phyloP scores from a whole-genome alignment of 2,888 invertebrate genomes.

The Rotaria magnacalcarata region DNA sequence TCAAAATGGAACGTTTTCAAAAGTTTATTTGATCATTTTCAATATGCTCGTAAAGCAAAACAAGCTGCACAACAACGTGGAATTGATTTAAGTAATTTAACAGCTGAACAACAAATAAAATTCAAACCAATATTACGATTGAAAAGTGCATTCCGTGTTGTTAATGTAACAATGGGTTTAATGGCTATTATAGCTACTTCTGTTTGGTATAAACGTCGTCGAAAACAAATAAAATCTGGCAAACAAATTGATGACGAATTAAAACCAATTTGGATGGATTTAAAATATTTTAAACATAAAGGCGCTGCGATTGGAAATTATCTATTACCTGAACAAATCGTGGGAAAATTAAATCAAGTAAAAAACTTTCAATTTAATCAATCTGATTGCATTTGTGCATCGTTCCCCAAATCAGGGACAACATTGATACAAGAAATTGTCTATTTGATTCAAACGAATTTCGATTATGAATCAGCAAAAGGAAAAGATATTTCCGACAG shows the following conservation, averaged over 20 bases:
- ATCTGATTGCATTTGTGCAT: slow-evolving; percentile 79
- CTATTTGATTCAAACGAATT: slow-evolving; percentile 77
- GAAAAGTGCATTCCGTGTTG: background rate
- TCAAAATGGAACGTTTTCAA: background rate
- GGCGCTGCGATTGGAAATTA: slow-evolving; percentile 48
- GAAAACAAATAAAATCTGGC: background rate
- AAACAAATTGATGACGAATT: slow-evolving; percentile 39
- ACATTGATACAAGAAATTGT: slow-evolving; percentile 91
- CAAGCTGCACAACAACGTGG: background rate
- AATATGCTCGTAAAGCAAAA: background rate
- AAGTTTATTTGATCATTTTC: slow-evolving; percentile 1
- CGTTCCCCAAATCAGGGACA: slow-evolving; percentile 84
- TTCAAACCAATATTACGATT: background rate
- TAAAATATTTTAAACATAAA: slow-evolving; percentile 49
- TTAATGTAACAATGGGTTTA: background rate
- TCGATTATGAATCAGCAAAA: slow-evolving; percentile 71
- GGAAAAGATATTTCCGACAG: slow-evolving; percentile 66
- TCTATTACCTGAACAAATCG: slow-evolving; percentile 50
- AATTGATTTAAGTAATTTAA: background rate
- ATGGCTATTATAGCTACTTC: background rate
- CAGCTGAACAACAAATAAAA: background rate
- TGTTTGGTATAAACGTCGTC: background rate
- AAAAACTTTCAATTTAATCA: slow-evolving; percentile 68
- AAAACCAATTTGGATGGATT: slow-evolving; percentile 48
- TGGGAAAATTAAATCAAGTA: slow-evolving; percentile 50